Evolutionary conservation across 2,888 invertebrate genomes (phyloP).

Genomic region (Druceiella hillmani): DNA sequence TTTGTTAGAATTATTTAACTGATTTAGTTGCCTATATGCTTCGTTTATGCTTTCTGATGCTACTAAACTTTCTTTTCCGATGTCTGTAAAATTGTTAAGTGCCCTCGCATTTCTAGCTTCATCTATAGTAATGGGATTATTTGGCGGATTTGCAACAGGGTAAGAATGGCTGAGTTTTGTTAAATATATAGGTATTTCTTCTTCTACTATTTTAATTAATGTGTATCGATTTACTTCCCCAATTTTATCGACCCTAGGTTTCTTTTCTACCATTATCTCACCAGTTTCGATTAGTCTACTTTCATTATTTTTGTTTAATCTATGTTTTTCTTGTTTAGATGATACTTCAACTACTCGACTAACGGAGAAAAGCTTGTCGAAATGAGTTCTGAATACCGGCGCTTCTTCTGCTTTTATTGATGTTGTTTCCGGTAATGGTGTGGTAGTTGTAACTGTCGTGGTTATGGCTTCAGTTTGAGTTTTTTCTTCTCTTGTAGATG

Average conservation of each 20-base stretch:
- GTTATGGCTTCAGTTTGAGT: constrained; percentile 9
- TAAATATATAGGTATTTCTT: constrained; percentile 48
- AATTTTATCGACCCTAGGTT: constrained; percentile 59
- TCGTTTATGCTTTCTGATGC: constrained; percentile 50
- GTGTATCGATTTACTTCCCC: constrained; percentile 66
- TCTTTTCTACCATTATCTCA: constrained; percentile 51
- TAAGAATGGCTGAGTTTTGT: constrained; percentile 46
- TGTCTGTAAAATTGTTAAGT: constrained; percentile 36
- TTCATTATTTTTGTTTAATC: constrained; percentile 51
- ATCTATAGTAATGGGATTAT: constrained; percentile 46
- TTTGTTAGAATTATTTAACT: constrained; percentile 28
- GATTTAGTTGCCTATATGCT: constrained; percentile 41
- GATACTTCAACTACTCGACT: constrained; percentile 65
- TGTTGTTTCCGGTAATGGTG: constrained; percentile 31
- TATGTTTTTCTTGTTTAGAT: constrained; percentile 57
- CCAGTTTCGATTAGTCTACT: constrained; percentile 49
- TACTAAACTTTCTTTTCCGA: constrained; percentile 41
- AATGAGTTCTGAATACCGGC: constrained; percentile 43
- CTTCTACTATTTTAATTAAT: constrained; percentile 62
- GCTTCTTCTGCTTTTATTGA: constrained; percentile 31
- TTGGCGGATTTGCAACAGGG: constrained; percentile 46
- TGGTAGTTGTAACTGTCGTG: constrained; percentile 30
- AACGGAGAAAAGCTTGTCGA: constrained; percentile 61
- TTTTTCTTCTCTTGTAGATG: constrained; percentile 10
- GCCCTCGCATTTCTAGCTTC: constrained; percentile 48